A percentile compares a stretch with the other conserved stretches of the same genome.
phyloP scores from a whole-genome alignment of 2,797 vertebrate genomes.

The Rhadinocentrus ornatus region DNA sequence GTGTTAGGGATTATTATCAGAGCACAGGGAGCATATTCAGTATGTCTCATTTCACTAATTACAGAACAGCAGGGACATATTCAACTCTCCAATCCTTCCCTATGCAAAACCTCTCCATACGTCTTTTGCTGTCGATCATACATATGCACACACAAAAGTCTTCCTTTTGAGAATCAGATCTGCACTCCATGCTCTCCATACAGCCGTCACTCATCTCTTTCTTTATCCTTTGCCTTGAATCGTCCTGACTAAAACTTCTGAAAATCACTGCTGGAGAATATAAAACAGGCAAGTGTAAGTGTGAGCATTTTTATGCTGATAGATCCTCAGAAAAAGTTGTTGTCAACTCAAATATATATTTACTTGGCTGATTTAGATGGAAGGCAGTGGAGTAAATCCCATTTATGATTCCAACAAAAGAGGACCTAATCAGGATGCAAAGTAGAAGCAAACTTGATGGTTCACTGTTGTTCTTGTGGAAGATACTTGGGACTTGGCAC shows the following conservation, averaged over 20 bases:
- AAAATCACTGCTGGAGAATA: slow-evolving; percentile 41
- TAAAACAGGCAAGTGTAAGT: slow-evolving; percentile 23
- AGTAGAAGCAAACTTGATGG: slow-evolving; percentile 40
- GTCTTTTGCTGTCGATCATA: slow-evolving; percentile 59
- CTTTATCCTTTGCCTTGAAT: slow-evolving; percentile 47
- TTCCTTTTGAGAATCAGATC: slow-evolving; percentile 53
- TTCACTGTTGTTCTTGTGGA: slow-evolving; percentile 26
- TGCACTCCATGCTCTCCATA: slow-evolving; percentile 34
- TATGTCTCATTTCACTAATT: slow-evolving; percentile 78
- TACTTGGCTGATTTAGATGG: slow-evolving; percentile 37
- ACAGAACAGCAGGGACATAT: slow-evolving; percentile 64
- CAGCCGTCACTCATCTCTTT: slow-evolving; percentile 56
- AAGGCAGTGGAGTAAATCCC: slow-evolving; percentile 5
- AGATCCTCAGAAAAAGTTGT: slow-evolving; percentile 26
- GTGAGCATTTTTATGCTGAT: slow-evolving; percentile 30
- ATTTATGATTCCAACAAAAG: slow-evolving; percentile 34
- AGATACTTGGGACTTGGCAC: slow-evolving; percentile 10
- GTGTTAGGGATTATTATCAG: slow-evolving; percentile 60
- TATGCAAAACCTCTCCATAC: slow-evolving; percentile 49
- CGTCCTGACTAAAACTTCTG: slow-evolving; percentile 44
- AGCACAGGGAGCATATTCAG: slow-evolving; percentile 56
- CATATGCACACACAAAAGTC: slow-evolving; percentile 30
- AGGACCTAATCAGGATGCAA: slow-evolving; percentile 47
- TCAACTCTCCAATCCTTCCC: slow-evolving; percentile 61
- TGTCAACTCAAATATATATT: slow-evolving; percentile 24